Base-by-base conservation (phyloP, 2,888 invertebrate species). In the Sesia bembeciformis region DNA sequence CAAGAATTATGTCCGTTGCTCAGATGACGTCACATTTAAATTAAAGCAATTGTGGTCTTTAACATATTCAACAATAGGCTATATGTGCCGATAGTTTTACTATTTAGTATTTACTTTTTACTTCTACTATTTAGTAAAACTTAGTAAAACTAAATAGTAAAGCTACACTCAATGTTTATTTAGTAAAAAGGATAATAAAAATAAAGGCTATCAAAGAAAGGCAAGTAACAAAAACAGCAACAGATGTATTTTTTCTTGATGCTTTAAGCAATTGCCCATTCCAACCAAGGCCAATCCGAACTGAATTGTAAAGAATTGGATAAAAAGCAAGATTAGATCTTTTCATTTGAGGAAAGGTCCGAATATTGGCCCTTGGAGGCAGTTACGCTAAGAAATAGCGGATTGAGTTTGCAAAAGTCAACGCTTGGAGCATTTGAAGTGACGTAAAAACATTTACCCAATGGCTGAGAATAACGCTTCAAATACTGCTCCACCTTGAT, bases 311-410 rank as follows among this genome's bases (percentile, higher is more conserved):
- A 74, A 75, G 75, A 76, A 75, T 77, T 62, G 76, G 68, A 76
- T 74, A 73, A 76, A 77, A 77, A 76, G 70, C 66, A 56, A 80
- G 81, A 81, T 81, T 74, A 76, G 75, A 81, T 81, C 81, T 81
- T 76, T 76, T 78, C 77, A 79, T 81, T 79, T 76, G 69, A 70
- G 60, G 68, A 76, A 78, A 76, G 77, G 78, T 77, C 75, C 78
- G 70, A 81, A 65, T 74, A 80, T 78, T 72, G 77, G 71, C 68
- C 78, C 78, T 67, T 54, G 41, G 75, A 72, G 77, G 70, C 71
- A 62, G 70, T 78, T 74, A 68, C 50, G 54, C 64, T 63, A 56
- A 65, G 67, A 67, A 75, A 50, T 39, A 39, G 38, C 50, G 66
- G 67, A 77, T 76, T 72, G 76, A 76, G 67, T 75, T 62, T 60